Conservation (phyloP, 1,140 invertebrate genomes). For the Oryctes rhinoceros region DNA sequence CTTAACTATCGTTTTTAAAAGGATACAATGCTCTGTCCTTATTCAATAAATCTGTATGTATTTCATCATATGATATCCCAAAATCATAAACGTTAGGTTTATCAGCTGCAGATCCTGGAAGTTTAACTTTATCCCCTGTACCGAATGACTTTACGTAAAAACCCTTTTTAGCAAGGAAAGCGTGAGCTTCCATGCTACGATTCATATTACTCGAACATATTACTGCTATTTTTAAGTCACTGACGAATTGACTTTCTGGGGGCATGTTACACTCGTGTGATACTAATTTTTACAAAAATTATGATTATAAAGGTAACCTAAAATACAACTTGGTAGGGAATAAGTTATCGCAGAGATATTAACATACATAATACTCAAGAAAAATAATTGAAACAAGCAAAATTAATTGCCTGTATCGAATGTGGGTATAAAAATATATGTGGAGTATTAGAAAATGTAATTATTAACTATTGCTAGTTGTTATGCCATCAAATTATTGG, state of each 20-base stretch:
- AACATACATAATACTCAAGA: background rate
- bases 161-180: slow-evolving; percentile 95
- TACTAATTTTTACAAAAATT: slow-evolving; percentile 27
- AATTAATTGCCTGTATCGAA: too few relatives aligned
- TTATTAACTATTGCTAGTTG: background rate
- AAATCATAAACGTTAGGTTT: slow-evolving; percentile 99
- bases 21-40: slow-evolving; percentile 91
- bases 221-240: slow-evolving; percentile 86
- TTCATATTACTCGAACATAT: slow-evolving; percentile 99
- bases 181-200: slow-evolving; percentile 99
- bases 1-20: slow-evolving; percentile 53
- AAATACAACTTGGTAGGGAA: background rate
- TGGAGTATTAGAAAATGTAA: too few relatives aligned
- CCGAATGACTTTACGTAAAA: slow-evolving; percentile 97
- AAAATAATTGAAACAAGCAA: too few relatives aligned
- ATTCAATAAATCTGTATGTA: slow-evolving; percentile 92
- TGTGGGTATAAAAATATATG: too few relatives aligned
- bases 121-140: slow-evolving; percentile 96
- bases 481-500: too few relatives aligned
- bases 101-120: slow-evolving; percentile 94
- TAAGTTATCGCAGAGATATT: background rate
- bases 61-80: slow-evolving; percentile 94
- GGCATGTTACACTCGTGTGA: slow-evolving; percentile 7
- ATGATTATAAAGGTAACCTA: slow-evolving; percentile 25
- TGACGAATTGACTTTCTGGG: slow-evolving; percentile 43